Base-by-base conservation (phyloP, 2,113 vertebrate species). In the Zeus faber region DNA sequence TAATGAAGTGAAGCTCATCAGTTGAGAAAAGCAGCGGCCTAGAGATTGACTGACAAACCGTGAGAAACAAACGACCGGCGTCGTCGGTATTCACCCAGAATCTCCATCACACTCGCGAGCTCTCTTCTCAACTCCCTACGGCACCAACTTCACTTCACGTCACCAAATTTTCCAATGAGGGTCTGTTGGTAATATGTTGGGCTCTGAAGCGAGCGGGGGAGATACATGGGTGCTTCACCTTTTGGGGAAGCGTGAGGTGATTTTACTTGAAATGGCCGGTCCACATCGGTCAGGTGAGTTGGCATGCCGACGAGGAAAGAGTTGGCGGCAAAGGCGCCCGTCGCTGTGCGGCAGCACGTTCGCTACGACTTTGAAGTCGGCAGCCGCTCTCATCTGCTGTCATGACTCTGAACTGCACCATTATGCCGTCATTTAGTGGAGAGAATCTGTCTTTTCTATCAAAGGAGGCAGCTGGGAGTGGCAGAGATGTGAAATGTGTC, bases 1-100 rank as follows among this genome's bases (percentile, higher is more conserved):
- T 79, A 79, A 82, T 79, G 67, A 74, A 82, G 69, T 77, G 59
- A 74, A 77, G 76, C 65, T 76, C 52, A 70, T 50, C 44, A 44
- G 71, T 73, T 84, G 62, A 79, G 53, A 62, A 74, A 74, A 63
- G 51, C 67, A 62, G 65, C 67, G 63, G 75, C 66, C 46, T 22
- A 14, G 16, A 24, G 40, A 20, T 44, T 72, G 70, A 61, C 75
- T 76, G 73, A 72, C 63, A 72, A 35, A 68, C 46, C 58, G 53
- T 67, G 54, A 25, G 50, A 72, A 85, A 74, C 54, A 74, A 67
- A 69, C 27, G 39, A 18, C n/a, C n/a, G 18, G 16, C 18, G 40
- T 16, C 14, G 26, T 4, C 23, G 14, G 11, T 2, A 6, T 14
- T 46, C 39, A 35, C 21, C 26, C 22, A n/a, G n/a, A n/a, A n/a